A percentile compares a stretch with the other conserved stretches of the same genome.
These are phyloP conservation scores for Selenia dentaria DNA, from an alignment of 2,888 invertebrate species.

Conservation along the genomic window DNA sequence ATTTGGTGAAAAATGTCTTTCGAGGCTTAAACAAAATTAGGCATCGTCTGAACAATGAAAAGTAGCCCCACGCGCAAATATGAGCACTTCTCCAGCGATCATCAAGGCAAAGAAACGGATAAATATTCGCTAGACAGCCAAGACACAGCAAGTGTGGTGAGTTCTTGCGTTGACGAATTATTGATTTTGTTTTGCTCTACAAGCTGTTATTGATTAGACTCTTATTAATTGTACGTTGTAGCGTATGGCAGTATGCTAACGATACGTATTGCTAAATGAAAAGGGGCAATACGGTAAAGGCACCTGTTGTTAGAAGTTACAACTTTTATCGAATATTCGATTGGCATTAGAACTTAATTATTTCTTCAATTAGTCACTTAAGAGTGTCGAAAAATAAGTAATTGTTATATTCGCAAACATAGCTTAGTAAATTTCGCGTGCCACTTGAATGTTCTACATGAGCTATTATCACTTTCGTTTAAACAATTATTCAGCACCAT, in stretches of 20 bases:
- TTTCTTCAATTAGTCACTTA: no score
- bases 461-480: constrained; percentile 28
- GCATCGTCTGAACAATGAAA: constrained; percentile 78
- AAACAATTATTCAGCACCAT: constrained; percentile 9
- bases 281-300: neutral
- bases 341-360: no score
- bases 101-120: constrained; percentile 75
- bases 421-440: neutral
- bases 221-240: constrained; percentile 34
- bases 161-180: constrained; percentile 52
- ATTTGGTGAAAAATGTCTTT: constrained; percentile 68
- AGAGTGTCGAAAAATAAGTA: no score
- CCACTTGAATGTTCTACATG: neutral
- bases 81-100: constrained; percentile 77
- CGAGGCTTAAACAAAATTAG: constrained; percentile 61
- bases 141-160: constrained; percentile 82
- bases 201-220: constrained; percentile 69
- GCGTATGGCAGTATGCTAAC: constrained; percentile 15
- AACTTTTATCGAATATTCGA: no score
- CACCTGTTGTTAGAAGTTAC: no score
- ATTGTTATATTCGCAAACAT: neutral
- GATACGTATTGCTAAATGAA: neutral
- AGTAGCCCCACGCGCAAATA: constrained; percentile 80
- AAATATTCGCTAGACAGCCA: constrained; percentile 81
- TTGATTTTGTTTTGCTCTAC: constrained; percentile 35